Percentiles rank a stretch among this genome's conserved stretches.
phyloP scores from a whole-genome alignment of 2,797 vertebrate genomes.

The Rhynchotus rufescens region DNA sequence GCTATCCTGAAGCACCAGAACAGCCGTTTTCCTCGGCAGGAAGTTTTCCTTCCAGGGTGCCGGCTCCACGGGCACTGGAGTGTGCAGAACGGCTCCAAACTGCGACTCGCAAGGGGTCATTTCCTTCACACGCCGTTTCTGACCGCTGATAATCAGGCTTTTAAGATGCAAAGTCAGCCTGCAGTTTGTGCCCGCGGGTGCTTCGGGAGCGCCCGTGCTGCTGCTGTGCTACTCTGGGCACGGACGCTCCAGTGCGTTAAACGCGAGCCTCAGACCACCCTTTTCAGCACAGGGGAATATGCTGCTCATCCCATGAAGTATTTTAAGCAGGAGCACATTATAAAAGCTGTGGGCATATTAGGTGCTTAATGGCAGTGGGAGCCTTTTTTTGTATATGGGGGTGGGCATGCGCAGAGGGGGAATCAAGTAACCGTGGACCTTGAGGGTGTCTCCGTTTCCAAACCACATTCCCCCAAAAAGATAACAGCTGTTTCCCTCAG shows the following conservation, averaged over 20 bases:
- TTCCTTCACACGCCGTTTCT: neutral
- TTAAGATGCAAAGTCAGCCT: slow-evolving; percentile 4
- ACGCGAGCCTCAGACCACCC: neutral
- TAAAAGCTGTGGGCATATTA: neutral
- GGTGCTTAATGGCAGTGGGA: neutral
- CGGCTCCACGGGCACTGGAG: neutral
- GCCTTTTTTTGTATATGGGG: neutral
- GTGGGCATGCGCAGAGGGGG: fast-evolving
- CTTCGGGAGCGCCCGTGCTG: neutral
- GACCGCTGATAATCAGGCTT: neutral
- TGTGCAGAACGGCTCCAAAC: neutral
- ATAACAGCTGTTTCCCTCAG: neutral
- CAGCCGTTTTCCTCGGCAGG: neutral
- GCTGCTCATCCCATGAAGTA: neutral
- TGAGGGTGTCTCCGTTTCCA: neutral
- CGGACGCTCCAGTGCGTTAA: neutral
- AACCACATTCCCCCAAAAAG: neutral
- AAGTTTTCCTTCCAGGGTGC: fast-evolving
- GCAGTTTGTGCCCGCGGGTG: neutral
- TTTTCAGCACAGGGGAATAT: neutral
- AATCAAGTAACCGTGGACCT: neutral
- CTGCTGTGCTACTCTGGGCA: neutral
- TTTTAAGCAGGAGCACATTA: neutral
- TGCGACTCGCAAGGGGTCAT: neutral
- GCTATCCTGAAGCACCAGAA: neutral